Percentiles rank a stretch among this genome's conserved stretches.
Evolutionary conservation across 2,888 invertebrate species (phyloP).

Genomic region (Schrankia costaestrigalis): DNA sequence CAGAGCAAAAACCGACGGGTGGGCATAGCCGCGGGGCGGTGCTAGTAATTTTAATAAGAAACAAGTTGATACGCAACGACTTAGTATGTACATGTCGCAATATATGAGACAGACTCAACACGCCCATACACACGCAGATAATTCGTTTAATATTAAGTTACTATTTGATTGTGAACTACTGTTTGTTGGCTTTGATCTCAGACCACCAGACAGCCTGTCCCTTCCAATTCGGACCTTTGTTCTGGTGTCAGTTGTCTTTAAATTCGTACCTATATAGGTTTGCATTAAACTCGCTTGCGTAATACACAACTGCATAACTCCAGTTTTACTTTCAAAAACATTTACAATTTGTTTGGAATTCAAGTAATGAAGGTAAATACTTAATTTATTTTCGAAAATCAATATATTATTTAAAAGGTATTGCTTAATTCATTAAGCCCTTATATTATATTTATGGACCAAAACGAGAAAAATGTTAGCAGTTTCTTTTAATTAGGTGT

Average conservation of each 20-base stretch:
- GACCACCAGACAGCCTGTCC: constrained; percentile 9
- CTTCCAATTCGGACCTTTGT: constrained; percentile 2
- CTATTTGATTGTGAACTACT: constrained; percentile 15
- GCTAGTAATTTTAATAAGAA: constrained; percentile 27
- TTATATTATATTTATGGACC: too few relatives aligned
- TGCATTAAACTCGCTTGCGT: background rate
- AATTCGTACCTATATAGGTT: constrained; percentile 6
- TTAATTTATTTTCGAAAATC: too few relatives aligned
- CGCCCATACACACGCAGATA: constrained; percentile 34
- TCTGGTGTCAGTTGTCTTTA: constrained; percentile 3
- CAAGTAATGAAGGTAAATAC: constrained; percentile 2
- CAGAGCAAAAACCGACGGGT: constrained; percentile 19
- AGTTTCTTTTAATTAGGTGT: too few relatives aligned
- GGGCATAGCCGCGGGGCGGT: constrained; percentile 22
- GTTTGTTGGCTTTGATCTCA: constrained; percentile 24
- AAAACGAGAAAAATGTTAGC: too few relatives aligned
- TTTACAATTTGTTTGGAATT: constrained; percentile 2
- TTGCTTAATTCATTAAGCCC: too few relatives aligned
- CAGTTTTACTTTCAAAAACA: constrained; percentile 1
- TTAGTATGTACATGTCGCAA: constrained; percentile 36
- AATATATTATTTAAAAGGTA: too few relatives aligned
- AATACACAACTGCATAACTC: constrained; percentile 6
- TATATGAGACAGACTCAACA: constrained; percentile 2
- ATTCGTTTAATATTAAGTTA: constrained; percentile 47
- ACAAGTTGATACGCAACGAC: constrained; percentile 27